Conservation (phyloP, 1,140 invertebrate genomes). For the Zaprionus tsacasi region DNA sequence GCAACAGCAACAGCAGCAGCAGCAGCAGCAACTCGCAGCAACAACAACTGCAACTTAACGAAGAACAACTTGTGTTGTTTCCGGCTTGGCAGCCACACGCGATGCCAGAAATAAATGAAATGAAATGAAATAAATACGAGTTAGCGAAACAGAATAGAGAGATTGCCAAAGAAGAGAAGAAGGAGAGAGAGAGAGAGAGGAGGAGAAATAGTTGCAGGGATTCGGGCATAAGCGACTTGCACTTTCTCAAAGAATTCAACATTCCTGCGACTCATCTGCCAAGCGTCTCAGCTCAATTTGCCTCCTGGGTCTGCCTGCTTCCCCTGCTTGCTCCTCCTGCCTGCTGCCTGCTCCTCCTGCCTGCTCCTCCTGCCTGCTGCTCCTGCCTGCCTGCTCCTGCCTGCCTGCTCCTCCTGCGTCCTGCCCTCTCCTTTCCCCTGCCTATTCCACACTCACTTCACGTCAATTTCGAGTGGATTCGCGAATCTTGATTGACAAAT, state of each 20-base stretch:
- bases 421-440: not conserved
- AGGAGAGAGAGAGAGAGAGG: not conserved
- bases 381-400: not conserved
- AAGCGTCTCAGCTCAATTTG: not conserved
- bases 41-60: constrained; percentile 5
- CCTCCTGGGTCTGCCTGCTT: not conserved
- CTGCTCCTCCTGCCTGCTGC: not conserved
- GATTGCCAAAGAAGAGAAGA: not conserved
- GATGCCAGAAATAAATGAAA: constrained; percentile 47
- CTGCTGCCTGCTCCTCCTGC: not conserved
- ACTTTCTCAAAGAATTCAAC: not conserved
- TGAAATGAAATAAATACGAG: constrained; percentile 66
- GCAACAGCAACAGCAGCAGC: constrained; percentile 8
- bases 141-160: constrained; percentile 27
- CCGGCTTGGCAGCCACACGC: constrained; percentile 43
- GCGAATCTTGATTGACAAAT: constrained; percentile 67
- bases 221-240: constrained; percentile 4
- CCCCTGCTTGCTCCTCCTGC: not conserved
- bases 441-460: not conserved
- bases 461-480: not conserved
- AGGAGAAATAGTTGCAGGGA: not conserved
- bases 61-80: constrained; percentile 23
- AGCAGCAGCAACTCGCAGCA: not conserved
- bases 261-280: not conserved
- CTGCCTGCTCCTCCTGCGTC: not conserved